Percentiles rank a stretch among this genome's conserved stretches.
Conservation (phyloP, 2,113 vertebrate species). For the Scolopax mira region DNA sequence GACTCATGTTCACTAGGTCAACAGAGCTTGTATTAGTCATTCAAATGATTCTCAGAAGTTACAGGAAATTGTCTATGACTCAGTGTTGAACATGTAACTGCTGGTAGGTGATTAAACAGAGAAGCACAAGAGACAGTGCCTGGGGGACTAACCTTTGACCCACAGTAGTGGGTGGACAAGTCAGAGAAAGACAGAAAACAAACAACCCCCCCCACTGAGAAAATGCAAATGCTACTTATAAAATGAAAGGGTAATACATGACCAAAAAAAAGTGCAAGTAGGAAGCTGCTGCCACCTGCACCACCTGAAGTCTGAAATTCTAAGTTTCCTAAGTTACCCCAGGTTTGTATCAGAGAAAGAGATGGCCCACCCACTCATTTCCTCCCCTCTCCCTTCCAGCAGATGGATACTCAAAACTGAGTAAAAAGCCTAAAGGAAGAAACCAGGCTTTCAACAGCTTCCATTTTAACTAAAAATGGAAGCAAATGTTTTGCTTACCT, state of each 20-base stretch:
- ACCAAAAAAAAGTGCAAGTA: background rate
- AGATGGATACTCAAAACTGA: background rate
- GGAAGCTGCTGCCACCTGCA: background rate
- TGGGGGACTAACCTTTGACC: background rate
- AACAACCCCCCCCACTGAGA: background rate
- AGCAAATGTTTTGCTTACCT: constrained; percentile 76
- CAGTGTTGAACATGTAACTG: background rate
- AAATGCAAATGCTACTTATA: background rate
- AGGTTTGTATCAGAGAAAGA: background rate
- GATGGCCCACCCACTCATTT: background rate
- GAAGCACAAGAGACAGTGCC: background rate
- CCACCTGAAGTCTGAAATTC: background rate
- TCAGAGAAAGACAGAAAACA: background rate
- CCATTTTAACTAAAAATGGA: background rate
- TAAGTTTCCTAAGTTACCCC: background rate
- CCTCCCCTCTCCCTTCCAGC: background rate
- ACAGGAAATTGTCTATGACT: background rate
- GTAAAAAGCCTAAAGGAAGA: background rate
- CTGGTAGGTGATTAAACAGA: background rate
- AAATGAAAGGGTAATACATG: background rate
- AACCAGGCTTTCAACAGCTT: background rate
- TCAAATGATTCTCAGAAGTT: background rate
- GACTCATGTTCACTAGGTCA: background rate
- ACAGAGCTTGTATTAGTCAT: background rate
- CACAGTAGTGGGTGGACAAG: background rate